Evolutionary conservation across 1,140 invertebrate genomes (phyloP).

Genomic region (Lasioglossum baleicum): DNA sequence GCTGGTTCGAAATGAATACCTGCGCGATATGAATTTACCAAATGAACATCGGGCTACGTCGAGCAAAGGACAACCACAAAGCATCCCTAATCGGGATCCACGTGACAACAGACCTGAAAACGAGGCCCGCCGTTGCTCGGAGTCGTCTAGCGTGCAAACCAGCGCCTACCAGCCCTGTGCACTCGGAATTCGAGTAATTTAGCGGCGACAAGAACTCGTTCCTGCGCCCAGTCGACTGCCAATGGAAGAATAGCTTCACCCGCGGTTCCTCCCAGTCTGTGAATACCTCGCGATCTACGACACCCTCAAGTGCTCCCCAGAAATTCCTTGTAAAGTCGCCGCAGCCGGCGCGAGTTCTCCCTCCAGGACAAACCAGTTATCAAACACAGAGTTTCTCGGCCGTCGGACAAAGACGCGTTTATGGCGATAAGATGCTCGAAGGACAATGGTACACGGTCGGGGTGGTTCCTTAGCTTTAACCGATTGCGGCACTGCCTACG

Average conservation of each 20-base stretch:
- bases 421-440: not conserved
- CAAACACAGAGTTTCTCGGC: not conserved
- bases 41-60: too few relatives aligned
- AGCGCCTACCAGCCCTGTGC: not conserved
- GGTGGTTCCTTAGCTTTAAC: not conserved
- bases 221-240: slow-evolving; percentile 36
- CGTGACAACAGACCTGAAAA: not conserved
- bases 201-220: slow-evolving; percentile 38
- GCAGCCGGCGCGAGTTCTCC: not conserved
- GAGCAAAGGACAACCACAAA: too few relatives aligned
- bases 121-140: slow-evolving; percentile 15
- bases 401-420: not conserved
- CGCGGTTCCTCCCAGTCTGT: not conserved
- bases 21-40: too few relatives aligned
- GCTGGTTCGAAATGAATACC: too few relatives aligned
- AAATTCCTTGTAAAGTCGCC: slow-evolving; percentile 40
- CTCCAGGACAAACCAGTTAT: slow-evolving; percentile 3
- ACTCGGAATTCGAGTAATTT: slow-evolving; percentile 54
- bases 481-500: not conserved
- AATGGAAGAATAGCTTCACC: slow-evolving; percentile 37
- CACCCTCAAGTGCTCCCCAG: slow-evolving; percentile 32
- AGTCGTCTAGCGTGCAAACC: slow-evolving; percentile 26
- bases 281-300: slow-evolving; percentile 43
- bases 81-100: not conserved
- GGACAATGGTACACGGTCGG: not conserved